Evolutionary conservation across 1,140 invertebrate genomes (phyloP).

Genomic region (Aleiodes sp.): DNA sequence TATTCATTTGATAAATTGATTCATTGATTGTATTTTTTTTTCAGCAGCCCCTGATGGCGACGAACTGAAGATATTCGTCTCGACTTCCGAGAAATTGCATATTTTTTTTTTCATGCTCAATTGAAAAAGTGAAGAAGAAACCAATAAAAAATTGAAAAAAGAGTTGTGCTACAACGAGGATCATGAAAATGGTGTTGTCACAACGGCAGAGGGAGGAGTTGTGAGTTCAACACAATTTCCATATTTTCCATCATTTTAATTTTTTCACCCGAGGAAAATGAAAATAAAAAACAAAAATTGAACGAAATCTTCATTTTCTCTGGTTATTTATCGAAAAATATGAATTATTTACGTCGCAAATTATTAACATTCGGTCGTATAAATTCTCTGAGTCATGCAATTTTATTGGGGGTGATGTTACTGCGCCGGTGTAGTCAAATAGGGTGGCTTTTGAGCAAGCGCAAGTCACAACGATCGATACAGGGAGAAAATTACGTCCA

Average conservation of each 20-base stretch:
- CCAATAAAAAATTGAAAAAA: slow-evolving; percentile 48
- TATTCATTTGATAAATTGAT: neutral
- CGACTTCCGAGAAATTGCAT: slow-evolving; percentile 10
- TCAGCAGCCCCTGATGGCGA: slow-evolving; percentile 53
- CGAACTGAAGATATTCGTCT: slow-evolving; percentile 42
- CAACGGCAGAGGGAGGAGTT: slow-evolving; percentile 99
- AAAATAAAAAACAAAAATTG: neutral
- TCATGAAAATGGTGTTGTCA: slow-evolving; percentile 98
- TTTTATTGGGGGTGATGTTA: slow-evolving; percentile 29
- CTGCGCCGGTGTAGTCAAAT: slow-evolving; percentile 34
- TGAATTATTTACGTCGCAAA: neutral
- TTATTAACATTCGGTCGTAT: neutral
- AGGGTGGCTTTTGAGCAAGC: slow-evolving; percentile 52
- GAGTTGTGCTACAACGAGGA: slow-evolving; percentile 64
- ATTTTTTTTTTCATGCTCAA: neutral
- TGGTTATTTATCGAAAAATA: neutral
- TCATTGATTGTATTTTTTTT: slow-evolving; percentile 29
- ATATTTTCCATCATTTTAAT: neutral
- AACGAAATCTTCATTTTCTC: neutral
- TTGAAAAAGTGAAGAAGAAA: neutral
- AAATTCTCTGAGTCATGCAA: slow-evolving; percentile 35
- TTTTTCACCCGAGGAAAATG: neutral
- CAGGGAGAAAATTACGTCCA: slow-evolving; percentile 32
- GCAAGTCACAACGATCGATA: slow-evolving; percentile 54
- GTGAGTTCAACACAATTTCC: slow-evolving; percentile 75